Conservation (phyloP, 2,888 invertebrate species). For the Chorisops tibialis region DNA sequence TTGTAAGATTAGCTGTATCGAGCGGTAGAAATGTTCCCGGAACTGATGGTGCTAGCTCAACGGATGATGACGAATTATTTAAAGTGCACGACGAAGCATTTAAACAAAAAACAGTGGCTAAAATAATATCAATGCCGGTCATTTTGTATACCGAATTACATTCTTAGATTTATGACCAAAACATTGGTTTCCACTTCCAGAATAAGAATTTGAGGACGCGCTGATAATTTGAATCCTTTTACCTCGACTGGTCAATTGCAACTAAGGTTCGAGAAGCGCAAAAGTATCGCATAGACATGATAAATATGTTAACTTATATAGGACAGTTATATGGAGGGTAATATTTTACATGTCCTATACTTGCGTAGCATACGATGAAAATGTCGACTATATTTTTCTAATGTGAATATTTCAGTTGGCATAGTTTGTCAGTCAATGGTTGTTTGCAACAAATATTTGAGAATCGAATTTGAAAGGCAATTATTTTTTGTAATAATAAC, state of each 20-base stretch:
- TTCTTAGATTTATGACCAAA: not conserved
- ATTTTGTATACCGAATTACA: conserved; percentile 8
- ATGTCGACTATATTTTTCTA: too few species aligned
- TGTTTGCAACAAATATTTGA: too few species aligned
- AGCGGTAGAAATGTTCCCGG: not conserved
- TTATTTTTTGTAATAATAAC: too few species aligned
- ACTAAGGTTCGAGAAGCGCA: conserved; percentile 5
- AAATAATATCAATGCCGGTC: conserved; percentile 30
- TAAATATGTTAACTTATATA: not conserved
- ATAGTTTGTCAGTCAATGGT: too few species aligned
- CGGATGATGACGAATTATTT: not conserved
- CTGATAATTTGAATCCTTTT: not conserved
- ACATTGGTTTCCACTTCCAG: not conserved
- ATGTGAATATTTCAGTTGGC: too few species aligned
- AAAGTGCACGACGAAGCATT: conserved; percentile 27
- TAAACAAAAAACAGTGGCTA: conserved; percentile 31
- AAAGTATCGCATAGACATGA: not conserved
- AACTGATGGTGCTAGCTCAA: not conserved
- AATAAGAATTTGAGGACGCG: not conserved
- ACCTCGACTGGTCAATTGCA: not conserved
- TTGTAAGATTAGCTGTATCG: not conserved
- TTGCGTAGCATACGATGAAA: too few species aligned
- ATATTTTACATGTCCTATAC: not conserved
- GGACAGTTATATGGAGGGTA: not conserved
- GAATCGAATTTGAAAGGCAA: too few species aligned